These are phyloP conservation scores for Labroides dimidiatus DNA, from an alignment of 2,797 vertebrate genomes.

Conservation along the genomic window DNA sequence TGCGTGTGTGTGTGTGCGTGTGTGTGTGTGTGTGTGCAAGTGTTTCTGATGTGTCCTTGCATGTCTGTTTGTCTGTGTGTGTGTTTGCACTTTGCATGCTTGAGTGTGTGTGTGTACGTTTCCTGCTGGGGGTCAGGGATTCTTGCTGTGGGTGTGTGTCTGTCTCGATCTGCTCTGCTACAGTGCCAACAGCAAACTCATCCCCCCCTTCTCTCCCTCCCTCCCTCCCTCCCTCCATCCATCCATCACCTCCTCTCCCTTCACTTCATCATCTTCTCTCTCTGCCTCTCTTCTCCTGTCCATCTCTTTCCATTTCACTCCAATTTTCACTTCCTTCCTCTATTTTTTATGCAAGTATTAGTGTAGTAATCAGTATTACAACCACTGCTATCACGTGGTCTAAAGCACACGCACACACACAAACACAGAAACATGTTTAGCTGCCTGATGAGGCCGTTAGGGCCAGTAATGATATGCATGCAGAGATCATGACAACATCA, in stretches of 20 bases:
- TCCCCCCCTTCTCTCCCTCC: slow-evolving; percentile 7
- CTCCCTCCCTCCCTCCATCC: not conserved
- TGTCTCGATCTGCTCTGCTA: slow-evolving; percentile 63
- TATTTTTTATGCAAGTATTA: slow-evolving; percentile 41
- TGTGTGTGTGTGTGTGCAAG: slow-evolving; percentile 21
- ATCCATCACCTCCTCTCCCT: slow-evolving; percentile 7
- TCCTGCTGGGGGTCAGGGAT: slow-evolving; percentile 69
- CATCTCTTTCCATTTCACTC: slow-evolving; percentile 19
- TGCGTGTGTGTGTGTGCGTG: not conserved
- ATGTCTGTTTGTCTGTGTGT: slow-evolving; percentile 28
- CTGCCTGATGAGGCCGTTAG: slow-evolving; percentile 62
- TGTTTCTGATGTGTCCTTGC: slow-evolving; percentile 25
- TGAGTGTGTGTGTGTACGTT: slow-evolving; percentile 44
- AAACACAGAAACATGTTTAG: slow-evolving; percentile 41
- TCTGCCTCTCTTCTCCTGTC: slow-evolving; percentile 26
- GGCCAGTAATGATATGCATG: slow-evolving; percentile 79
- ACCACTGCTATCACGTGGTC: slow-evolving; percentile 32
- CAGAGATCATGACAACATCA: slow-evolving; percentile 81
- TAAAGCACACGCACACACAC: slow-evolving; percentile 16
- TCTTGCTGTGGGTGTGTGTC: slow-evolving; percentile 67
- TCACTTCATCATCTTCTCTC: slow-evolving; percentile 13
- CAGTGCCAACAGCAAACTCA: slow-evolving; percentile 47
- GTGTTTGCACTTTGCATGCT: slow-evolving; percentile 41
- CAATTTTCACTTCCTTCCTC: not conserved
- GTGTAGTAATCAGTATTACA: slow-evolving; percentile 60